These are phyloP conservation scores for Elymnias hypermnestra DNA, from an alignment of 1,140 invertebrate species.

Conservation along the genomic window DNA sequence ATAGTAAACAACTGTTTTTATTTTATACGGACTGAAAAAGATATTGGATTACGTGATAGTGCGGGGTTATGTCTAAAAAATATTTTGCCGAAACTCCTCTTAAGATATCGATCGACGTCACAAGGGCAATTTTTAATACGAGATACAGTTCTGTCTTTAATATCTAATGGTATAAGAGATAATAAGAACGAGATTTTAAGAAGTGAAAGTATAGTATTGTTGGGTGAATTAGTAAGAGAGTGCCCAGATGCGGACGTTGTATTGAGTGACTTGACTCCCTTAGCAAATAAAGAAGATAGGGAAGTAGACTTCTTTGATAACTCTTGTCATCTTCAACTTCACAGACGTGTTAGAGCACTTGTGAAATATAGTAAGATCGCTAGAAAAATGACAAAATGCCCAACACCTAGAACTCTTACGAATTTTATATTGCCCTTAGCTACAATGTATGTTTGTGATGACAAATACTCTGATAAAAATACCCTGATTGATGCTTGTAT, in stretches of 20 bases:
- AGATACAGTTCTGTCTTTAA: constrained; percentile 82
- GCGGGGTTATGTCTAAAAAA: constrained; percentile 85
- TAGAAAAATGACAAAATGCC: constrained; percentile 76
- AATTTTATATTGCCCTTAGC: constrained; percentile 92
- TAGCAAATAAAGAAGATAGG: constrained; percentile 84
- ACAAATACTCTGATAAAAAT: constrained; percentile 85
- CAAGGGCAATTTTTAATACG: constrained; percentile 82
- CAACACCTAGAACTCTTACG: constrained; percentile 83
- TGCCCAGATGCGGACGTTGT: constrained; percentile 83
- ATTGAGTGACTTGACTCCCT: constrained; percentile 83
- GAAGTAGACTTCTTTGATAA: constrained; percentile 98
- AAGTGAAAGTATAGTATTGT: constrained; percentile 85
- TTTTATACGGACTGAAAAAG: constrained; percentile 85
- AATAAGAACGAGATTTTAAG: constrained; percentile 80
- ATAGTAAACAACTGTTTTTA: constrained; percentile 90
- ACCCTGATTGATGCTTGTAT: constrained; percentile 91
- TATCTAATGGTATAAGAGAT: constrained; percentile 83
- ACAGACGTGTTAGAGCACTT: constrained; percentile 88
- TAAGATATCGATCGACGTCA: constrained; percentile 64
- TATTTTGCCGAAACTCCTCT: constrained; percentile 78
- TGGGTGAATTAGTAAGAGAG: constrained; percentile 85
- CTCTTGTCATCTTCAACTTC: constrained; percentile 89
- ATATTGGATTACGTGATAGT: constrained; percentile 88
- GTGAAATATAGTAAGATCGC: constrained; percentile 80
- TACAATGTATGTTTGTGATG: constrained; percentile 86